Evolutionary conservation across 2,113 vertebrate species (phyloP).

Genomic region (Psilopogon haemacephalus): DNA sequence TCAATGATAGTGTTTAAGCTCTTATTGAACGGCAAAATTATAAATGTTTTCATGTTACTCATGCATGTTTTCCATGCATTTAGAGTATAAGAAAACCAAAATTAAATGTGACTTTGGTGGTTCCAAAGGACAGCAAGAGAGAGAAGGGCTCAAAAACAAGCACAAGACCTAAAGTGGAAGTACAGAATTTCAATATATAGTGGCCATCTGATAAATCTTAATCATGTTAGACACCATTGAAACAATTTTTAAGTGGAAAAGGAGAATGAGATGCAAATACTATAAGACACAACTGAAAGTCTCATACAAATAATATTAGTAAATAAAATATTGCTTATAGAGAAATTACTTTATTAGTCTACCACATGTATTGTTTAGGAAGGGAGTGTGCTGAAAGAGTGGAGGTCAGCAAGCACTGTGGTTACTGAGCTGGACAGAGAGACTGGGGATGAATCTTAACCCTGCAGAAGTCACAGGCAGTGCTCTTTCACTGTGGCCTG

Average conservation of each 20-base stretch:
- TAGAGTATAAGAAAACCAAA: background rate
- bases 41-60: conserved; percentile 6
- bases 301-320: background rate
- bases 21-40: background rate
- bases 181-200: background rate
- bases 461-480: background rate
- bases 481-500: background rate
- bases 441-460: background rate
- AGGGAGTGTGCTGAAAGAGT: background rate
- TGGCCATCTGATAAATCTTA: background rate
- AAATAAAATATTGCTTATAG: background rate
- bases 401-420: background rate
- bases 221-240: background rate
- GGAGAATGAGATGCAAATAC: background rate
- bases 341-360: background rate
- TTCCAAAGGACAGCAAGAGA: background rate
- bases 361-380: background rate
- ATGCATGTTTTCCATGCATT: background rate
- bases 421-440: background rate
- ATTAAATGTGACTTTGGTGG: conserved; percentile 12
- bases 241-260: background rate
- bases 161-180: background rate
- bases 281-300: background rate
- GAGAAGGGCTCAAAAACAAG: background rate
- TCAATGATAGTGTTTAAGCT: background rate